Evolutionary conservation across 2,113 vertebrate genomes (phyloP).

Genomic region (Nibea coibor): DNA sequence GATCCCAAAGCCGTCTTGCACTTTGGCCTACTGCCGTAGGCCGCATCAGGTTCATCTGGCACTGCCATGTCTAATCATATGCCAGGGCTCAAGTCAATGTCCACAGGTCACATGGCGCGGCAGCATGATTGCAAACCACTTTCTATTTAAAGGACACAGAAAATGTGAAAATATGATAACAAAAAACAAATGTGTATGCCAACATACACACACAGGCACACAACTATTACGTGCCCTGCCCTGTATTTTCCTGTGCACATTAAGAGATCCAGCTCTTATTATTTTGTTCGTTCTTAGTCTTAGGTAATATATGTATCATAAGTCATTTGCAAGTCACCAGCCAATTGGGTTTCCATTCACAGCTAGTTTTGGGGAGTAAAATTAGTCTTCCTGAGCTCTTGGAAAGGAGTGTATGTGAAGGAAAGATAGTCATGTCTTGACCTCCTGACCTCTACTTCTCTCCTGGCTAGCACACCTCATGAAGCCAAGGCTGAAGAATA

Average conservation of each 20-base stretch:
- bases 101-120: conserved; percentile 13
- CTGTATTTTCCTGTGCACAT: conserved; percentile 24
- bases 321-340: conserved; percentile 35
- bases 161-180: not conserved
- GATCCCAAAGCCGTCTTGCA: conserved; percentile 56
- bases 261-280: conserved; percentile 16
- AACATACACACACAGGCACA: not conserved
- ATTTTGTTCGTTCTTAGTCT: conserved; percentile 25
- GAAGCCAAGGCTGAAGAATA: not conserved
- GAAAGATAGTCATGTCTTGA: conserved; percentile 29
- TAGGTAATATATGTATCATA: conserved; percentile 6
- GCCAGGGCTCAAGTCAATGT: conserved; percentile 46
- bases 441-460: conserved; percentile 17
- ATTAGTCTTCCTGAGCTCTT: conserved; percentile 32
- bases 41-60: conserved; percentile 53
- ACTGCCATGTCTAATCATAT: conserved; percentile 46
- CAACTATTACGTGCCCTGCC: not conserved
- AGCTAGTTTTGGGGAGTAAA: conserved; percentile 39
- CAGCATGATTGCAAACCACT: conserved; percentile 1
- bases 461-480: conserved; percentile 7
- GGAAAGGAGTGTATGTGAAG: conserved; percentile 15
- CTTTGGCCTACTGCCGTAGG: conserved; percentile 45
- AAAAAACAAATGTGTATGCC: not conserved
- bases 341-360: conserved; percentile 38
- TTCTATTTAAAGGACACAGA: not conserved